Evolutionary conservation across 2,113 vertebrate genomes (phyloP).

Genomic region (Panthera leo): DNA sequence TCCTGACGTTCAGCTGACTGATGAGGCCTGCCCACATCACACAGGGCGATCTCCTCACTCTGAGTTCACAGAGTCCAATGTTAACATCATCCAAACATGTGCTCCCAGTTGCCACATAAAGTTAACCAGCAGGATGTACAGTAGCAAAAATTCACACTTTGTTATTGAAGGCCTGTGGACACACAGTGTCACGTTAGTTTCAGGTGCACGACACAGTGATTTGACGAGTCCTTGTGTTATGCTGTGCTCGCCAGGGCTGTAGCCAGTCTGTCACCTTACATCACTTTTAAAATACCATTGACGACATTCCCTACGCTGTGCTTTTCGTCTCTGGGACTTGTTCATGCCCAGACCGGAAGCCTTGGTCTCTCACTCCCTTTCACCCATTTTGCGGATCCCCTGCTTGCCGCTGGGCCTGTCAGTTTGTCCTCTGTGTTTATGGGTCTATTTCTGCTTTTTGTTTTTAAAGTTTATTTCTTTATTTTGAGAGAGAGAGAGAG

Average conservation of each 20-base stretch:
- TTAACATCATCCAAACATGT: not conserved
- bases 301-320: not conserved
- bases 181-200: not conserved
- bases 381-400: not conserved
- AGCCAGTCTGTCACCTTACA: not conserved
- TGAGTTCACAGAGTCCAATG: not conserved
- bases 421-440: not conserved
- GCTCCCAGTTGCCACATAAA: not conserved
- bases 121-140: not conserved
- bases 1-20: not conserved
- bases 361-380: not conserved
- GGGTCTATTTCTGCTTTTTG: not conserved
- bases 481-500: no score
- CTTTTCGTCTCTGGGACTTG: not conserved
- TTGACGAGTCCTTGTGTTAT: not conserved
- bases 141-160: not conserved
- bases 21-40: no score
- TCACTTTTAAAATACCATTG: not conserved
- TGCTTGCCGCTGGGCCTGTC: not conserved
- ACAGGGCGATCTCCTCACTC: no score
- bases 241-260: not conserved
- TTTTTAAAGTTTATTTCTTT: not conserved
- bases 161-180: not conserved
- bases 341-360: not conserved
- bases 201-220: not conserved